Evolutionary conservation across 2,797 vertebrate genomes (phyloP), one percentile per base, ranked within the genome.

Genomic region (Sebastes iracundus): DNA sequence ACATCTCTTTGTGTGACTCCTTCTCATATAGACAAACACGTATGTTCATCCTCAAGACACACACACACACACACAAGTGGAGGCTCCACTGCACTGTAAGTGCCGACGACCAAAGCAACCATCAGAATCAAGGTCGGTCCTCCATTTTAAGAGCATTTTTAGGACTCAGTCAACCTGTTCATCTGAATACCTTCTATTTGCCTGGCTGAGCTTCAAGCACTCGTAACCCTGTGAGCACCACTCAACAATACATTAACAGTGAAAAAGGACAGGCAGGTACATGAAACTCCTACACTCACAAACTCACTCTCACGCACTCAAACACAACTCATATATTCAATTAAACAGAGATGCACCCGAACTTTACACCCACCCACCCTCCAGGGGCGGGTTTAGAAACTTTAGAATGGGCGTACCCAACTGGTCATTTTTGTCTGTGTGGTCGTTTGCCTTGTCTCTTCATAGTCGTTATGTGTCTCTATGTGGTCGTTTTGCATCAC

Each of bases 1-100:
- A 52, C 78, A 30, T 72, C 67, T 72, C 66, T 42, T 61, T 60
- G 71, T 75, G 62, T 32, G 53, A 46, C 22, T 65, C 4, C 58
- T 38, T 42, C 20, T 59, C n/a, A 52, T 62, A 22, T 9, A 61
- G 30, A 62, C 53, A 80, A 55, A 75, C 23, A 33, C 16, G 60
- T 16, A n/a, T 32, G 42, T 46, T 28, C 35, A 13, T 7, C 27
- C 25, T 38, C 4, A 63, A 27, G 10, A 67, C 10, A 52, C 9
- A 27, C 61, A 59, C 22, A 33, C 10, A 23, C 61, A 59, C 22
- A 35, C 27, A 30, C 11, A 49, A 2, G 14, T 22, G 9, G 13
- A 59, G 4, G 35, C 3, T 68, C 20, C 12, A 28, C 33, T 30
- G 27, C 46, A 16, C 33, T 27, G 12, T 9, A 55, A 55, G 23